These are phyloP conservation scores for Heliconius charithonia DNA, from an alignment of 2,888 invertebrate species.

Conservation along the genomic window DNA sequence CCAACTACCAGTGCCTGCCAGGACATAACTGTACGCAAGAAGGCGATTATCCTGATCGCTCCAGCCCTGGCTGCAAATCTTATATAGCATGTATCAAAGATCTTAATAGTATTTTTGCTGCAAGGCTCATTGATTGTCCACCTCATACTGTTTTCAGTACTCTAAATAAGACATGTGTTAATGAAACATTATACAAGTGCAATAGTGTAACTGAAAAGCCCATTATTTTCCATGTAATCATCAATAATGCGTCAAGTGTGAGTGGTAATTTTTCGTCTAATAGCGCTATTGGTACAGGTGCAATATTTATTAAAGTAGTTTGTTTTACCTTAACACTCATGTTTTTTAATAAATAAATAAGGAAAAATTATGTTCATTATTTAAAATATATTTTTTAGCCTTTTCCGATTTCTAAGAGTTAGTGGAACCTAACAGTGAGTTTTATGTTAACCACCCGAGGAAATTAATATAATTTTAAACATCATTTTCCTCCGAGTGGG, in stretches of 20 bases:
- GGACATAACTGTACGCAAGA: conserved; percentile 59
- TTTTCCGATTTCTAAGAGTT: neutral
- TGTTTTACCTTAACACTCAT: neutral
- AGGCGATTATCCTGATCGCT: conserved; percentile 58
- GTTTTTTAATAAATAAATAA: conserved; percentile 13
- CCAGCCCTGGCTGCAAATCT: conserved; percentile 56
- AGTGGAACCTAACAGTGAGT: no score
- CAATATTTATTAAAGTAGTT: conserved; percentile 9
- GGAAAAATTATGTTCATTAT: neutral
- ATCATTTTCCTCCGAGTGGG: no score
- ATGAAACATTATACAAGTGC: conserved; percentile 57
- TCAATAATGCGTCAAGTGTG: conserved; percentile 38
- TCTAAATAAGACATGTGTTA: conserved; percentile 56
- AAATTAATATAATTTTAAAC: no score
- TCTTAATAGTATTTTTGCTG: conserved; percentile 58
- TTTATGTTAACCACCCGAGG: no score
- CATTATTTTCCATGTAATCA: conserved; percentile 40
- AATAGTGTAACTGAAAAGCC: conserved; percentile 43
- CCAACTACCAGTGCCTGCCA: conserved; percentile 65
- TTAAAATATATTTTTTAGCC: neutral
- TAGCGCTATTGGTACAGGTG: conserved; percentile 16
- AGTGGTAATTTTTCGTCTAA: conserved; percentile 41
- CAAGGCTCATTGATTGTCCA: conserved; percentile 65
- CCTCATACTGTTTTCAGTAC: conserved; percentile 57
- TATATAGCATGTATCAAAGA: conserved; percentile 66